Base-by-base conservation (phyloP, 2,888 invertebrate genomes). In the Lapara coniferarum region DNA sequence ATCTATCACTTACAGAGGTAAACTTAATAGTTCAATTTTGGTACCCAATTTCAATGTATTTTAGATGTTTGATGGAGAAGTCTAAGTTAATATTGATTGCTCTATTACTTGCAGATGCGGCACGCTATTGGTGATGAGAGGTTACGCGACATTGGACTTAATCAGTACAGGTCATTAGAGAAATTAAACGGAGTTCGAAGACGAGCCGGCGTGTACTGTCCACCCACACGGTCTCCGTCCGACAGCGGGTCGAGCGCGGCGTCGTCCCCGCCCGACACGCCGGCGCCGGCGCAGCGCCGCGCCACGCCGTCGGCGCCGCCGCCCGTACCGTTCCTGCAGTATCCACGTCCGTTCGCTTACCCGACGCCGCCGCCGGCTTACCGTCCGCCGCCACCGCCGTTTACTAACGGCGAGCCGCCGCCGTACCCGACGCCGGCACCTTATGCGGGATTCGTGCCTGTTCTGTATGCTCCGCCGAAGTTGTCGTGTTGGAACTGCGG, bases 401-500 rank as follows among this genome's bases (percentile, higher is more conserved):
- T 90, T 85, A 91, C 91, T 57, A 93, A 93, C 85, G 93, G 93
- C 12, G 93, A 93, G 80, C 91, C 91, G 10, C 88, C 91, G 67
- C 91, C 92, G 53, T 90, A 88, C 85, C 88, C 88, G 75, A 83
- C 93, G 84, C 89, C 90, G 77, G 89, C 89, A 76, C 91, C 88
- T 37, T 92, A 90, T 84, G 85, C 90, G 79, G 85, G 90, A 70
- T 93, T 87, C 84, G 92, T 94, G 74, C 94, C 95, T n/a, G 92
- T 94, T 53, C 89, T 93, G 74, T 94, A 92, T 81, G 95, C 95
- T 76, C 95, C 95, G 67, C 94, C 95, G 59, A 96, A 96, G 86
- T 91, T 95, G 69, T 97, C 97, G 58, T 99, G 98, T 91, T 98
- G 97, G 94, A 99, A 98, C 89, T 99, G 99, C 92, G 98, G 98